phyloP scores from a whole-genome alignment of 35 echinoderm and acorn worm species.

The Apostichopus californicus region DNA sequence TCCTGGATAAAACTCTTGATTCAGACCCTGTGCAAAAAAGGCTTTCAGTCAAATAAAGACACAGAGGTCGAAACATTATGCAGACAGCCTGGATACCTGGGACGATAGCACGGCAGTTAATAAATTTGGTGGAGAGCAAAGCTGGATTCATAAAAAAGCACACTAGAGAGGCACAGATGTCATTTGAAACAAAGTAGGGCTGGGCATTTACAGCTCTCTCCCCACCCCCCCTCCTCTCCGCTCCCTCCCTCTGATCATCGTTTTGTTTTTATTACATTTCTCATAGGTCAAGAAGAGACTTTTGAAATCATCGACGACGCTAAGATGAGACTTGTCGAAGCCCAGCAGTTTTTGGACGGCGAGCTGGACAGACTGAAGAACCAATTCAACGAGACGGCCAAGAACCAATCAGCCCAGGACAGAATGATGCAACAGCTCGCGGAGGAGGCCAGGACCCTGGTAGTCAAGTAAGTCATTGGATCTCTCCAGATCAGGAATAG shows the following conservation, averaged over 20 bases:
- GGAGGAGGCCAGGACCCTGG: slow-evolving; percentile 64
- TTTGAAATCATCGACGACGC: slow-evolving; percentile 68
- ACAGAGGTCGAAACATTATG: no score
- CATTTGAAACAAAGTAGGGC: no score
- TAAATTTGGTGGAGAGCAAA: no score
- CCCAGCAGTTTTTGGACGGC: slow-evolving; percentile 58
- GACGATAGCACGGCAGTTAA: no score
- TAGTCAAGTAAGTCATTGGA: slow-evolving; percentile 57
- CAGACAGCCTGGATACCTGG: no score
- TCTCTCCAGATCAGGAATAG: neutral
- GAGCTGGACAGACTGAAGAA: slow-evolving; percentile 47
- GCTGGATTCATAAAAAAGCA: no score
- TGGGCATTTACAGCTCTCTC: no score
- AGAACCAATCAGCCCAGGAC: slow-evolving; percentile 74
- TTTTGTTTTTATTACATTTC: neutral
- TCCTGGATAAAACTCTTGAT: no score
- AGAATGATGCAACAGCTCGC: slow-evolving; percentile 73
- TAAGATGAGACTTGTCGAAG: slow-evolving; percentile 60
- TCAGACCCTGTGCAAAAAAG: no score
- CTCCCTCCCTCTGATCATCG: neutral
- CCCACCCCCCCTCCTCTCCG: no score
- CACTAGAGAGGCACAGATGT: no score
- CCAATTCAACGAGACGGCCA: slow-evolving; percentile 52
- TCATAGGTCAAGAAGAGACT: slow-evolving; percentile 64
- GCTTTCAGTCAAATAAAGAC: no score